Evolutionary conservation across 2,888 invertebrate species (phyloP), one percentile per base, ranked within the genome.

Genomic region (Patella depressa): DNA sequence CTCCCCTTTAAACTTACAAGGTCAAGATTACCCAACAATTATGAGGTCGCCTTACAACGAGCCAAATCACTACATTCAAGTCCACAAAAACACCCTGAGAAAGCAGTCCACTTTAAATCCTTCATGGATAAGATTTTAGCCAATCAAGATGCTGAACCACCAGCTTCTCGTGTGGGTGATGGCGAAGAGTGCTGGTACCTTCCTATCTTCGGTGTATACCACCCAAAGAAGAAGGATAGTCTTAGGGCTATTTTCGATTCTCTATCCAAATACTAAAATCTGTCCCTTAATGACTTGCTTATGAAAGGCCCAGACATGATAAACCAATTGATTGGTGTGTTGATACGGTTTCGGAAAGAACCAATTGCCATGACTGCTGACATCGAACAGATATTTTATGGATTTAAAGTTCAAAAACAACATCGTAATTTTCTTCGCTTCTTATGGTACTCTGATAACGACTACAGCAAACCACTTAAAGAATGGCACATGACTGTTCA

Each of bases 311-410:
- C 82, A 14, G 81, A 82, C 59, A 29, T 82, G 29, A 81, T 76
- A 2, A 84, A 83, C 72, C 78, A 72, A 53, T 72, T 84, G 4
- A 45, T 82, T 15, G 83, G 83, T 12, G 77, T 83, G 2, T 53
- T 84, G 1, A 54, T 84, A 1, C 19, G 82, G 15, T 84, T 84
- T 71, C 59, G 83, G 24, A 72, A 75, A 55, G 75, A 77, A 24
- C 11, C 12, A 3, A 65, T 76, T 17, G 83, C 81, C n/a, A 45
- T 81, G 2, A 79, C 74, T 14, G 77, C 74, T 9, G 83, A 83
- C 70, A 81, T 82, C 11, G 34, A 83, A 55, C 81, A 81, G 54
- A 83, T 83, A 80, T 83, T 83, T 53, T 77, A 83, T 53, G 34
- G 75, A 69, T 84, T 83, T 65, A 14, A 54, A 4, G 81, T 85